Evolutionary conservation across 2,888 invertebrate species (phyloP), one percentile per base, ranked within the genome.

Genomic region (Sinhomidia bicolor): DNA sequence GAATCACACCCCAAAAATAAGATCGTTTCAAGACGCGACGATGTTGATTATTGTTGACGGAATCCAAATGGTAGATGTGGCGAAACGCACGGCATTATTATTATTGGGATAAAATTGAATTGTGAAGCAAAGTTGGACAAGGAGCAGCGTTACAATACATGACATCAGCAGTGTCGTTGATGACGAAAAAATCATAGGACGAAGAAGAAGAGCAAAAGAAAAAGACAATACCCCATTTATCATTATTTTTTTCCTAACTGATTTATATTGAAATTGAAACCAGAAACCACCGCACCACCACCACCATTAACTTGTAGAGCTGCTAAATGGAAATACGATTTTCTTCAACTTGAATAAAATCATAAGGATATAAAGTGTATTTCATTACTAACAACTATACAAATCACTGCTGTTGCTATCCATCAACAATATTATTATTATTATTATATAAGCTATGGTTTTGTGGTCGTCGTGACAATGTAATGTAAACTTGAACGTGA

Each of bases 191-290:
- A 54, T 54, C 32, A 6, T 5, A 76, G 26, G 44, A 41, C 26
- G 60, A 12, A 23, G 14, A 80, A n/a, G n/a, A n/a, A n/a, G n/a
- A n/a, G n/a, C n/a, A 88, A 60, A 80, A 41, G 68, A 88, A 60
- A 5, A 83, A 84, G 71, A 88, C 88, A 88, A 84, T 88, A 84
- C 79, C 79, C 80, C 80, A 88, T 88, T 84, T 80, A 84, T 88
- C 88, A 88, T 88, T 29, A 82, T 65, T 20, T 54, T 80, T 57
- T 57, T 57, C 36, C 36, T 5, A 9, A 62, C 17, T 57, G n/a
- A n/a, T n/a, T n/a, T n/a, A n/a, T n/a, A 79, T 36, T 79, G 10
- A 60, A 79, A 79, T 79, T 36, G n/a, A 20, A 54, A n/a, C n/a
- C 5, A 65, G 26, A 20, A 7, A 57, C 60, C 60, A 60, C 26